Conservation (phyloP, 2,113 vertebrate genomes). For the Cryptomyrus ogoouensis region DNA sequence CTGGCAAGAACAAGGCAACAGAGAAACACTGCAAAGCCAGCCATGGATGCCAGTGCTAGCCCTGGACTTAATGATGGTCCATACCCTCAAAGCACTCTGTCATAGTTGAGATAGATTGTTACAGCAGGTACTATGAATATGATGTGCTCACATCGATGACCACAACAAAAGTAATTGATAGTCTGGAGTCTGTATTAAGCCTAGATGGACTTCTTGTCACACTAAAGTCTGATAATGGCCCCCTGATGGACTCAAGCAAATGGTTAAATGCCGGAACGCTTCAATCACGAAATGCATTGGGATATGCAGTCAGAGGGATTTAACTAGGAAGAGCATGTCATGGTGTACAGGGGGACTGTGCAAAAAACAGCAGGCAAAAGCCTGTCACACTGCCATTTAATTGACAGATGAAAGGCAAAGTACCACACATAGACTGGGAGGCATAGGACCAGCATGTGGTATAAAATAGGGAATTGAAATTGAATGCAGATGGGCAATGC, state of each 20-base stretch:
- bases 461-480: background rate
- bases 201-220: background rate
- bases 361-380: background rate
- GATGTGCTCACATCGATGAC: background rate
- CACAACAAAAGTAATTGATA: background rate
- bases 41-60: background rate
- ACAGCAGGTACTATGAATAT: background rate
- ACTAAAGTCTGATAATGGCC: background rate
- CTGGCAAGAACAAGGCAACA: background rate
- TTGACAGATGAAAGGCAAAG: background rate
- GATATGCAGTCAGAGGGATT: background rate
- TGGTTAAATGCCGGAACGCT: background rate
- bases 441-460: background rate
- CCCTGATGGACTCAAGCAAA: background rate
- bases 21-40: background rate
- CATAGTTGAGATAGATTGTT: background rate
- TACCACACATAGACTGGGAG: background rate
- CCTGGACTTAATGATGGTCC: background rate
- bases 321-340: background rate
- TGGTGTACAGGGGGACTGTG: background rate
- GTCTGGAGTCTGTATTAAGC: background rate
- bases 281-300: background rate
- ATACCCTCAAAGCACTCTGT: background rate
- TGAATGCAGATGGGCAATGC: background rate
- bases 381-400: background rate